Conservation (phyloP, 92 coral and sea anemone genomes). For the Palythoa grandiflora region DNA sequence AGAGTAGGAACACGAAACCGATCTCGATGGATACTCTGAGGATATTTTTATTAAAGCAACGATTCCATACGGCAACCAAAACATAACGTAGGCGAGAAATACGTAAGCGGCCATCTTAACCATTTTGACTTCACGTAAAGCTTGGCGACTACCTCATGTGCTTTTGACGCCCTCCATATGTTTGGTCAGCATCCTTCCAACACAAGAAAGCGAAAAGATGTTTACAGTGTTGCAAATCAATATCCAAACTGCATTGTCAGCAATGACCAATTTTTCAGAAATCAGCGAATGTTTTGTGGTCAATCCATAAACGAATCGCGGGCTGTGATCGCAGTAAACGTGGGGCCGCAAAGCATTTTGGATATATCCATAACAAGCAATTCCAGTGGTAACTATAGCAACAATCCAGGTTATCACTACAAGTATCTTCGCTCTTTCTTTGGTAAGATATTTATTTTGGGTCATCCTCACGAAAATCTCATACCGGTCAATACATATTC, state of each 20-base stretch:
- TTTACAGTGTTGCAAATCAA: constrained; percentile 22
- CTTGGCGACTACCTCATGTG: constrained; percentile 19
- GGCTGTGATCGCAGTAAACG: constrained; percentile 38
- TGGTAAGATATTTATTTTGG: constrained; percentile 22
- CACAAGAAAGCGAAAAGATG: constrained; percentile 24
- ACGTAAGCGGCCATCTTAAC: constrained; percentile 46
- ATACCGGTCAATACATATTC: constrained; percentile 42
- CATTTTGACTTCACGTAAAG: constrained; percentile 41
- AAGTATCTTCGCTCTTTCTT: constrained; percentile 17
- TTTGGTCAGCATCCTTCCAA: constrained; percentile 31
- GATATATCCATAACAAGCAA: constrained; percentile 41
- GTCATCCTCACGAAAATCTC: constrained; percentile 48
- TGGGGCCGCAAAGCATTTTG: constrained; percentile 42
- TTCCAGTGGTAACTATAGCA: constrained; percentile 22
- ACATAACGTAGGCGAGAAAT: constrained; percentile 24
- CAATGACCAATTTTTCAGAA: constrained; percentile 42
- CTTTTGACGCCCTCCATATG: constrained; percentile 40
- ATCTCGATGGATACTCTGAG: not conserved
- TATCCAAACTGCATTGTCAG: constrained; percentile 34
- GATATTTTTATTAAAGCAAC: constrained; percentile 1
- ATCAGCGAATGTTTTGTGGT: constrained; percentile 27
- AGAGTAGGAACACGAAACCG: constrained; percentile 13
- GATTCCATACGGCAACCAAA: constrained; percentile 43
- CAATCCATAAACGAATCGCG: not conserved
- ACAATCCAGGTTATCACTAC: constrained; percentile 20